Evolutionary conservation across 2,113 vertebrate genomes (phyloP), one percentile per base, ranked within the genome.

Genomic region (Ciconia maguari): DNA sequence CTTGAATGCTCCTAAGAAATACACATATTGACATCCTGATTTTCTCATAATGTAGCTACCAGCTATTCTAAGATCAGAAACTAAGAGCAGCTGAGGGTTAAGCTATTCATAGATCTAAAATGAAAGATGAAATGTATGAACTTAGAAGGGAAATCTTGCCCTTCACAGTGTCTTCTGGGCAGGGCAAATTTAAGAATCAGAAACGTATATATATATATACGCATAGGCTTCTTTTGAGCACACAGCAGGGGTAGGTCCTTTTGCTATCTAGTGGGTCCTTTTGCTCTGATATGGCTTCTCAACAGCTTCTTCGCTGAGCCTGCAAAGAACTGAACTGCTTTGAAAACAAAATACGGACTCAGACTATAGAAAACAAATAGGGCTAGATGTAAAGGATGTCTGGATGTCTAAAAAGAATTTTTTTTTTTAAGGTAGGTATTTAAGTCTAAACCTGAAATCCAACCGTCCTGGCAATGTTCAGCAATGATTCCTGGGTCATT

Each of bases 11-110:
- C 74, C 38, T 62, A 80, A 95, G 75, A 94, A 90, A 95, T 82
- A 94, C 62, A 79, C 10, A 14, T 93, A 97, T 92, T 94, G 96
- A 96, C 92, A 91, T 94, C 91, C 76, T 92, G 87, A 65, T 95
- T 95, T 94, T 85, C 91, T 85, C 64, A 87, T 90, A 96, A 94
- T 90, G 54, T 97, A 96, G 94, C 95, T 95, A 96, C 74, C 60
- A 96, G 96, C 92, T 93, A 82, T 95, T 87, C 60, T 80, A 91
- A 89, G 65, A 80, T 36, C 32, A 95, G 70, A 84, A 85, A 58
- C 72, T 54, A 94, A 91, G 80, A 83, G 72, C 91, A 86, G 42
- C 68, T 95, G 89, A 94, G 87, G 58, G 84, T 95, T 96, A 95
- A 94, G 81, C 62, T 96, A 95, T 95, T 96, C 44, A 91, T 57